phyloP scores from a whole-genome alignment of 2,888 invertebrate genomes.

The Tuberolachnus salignus region DNA sequence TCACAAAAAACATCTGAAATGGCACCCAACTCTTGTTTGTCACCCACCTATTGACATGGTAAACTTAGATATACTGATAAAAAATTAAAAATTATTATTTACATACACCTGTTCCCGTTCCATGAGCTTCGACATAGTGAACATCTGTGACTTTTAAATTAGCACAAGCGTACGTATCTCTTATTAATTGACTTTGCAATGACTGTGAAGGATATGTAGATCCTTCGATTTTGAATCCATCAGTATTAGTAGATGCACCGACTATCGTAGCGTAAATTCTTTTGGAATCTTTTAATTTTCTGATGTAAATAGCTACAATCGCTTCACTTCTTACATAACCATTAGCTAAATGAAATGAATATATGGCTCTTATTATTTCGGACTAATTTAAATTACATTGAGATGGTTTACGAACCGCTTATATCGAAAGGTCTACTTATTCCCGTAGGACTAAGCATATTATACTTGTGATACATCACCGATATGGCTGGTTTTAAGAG shows the following conservation, averaged over 20 bases:
- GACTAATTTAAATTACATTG: background rate
- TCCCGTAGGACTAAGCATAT: conserved; percentile 55
- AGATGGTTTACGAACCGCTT: conserved; percentile 12
- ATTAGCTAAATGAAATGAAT: conserved; percentile 46
- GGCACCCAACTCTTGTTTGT: conserved; percentile 87
- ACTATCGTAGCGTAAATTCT: conserved; percentile 57
- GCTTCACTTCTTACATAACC: conserved; percentile 58
- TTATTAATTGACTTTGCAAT: conserved; percentile 51
- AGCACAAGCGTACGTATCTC: conserved; percentile 49
- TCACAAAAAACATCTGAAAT: conserved; percentile 80
- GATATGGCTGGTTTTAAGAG: conserved; percentile 49
- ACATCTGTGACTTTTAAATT: conserved; percentile 45
- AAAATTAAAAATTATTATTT: background rate
- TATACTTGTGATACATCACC: conserved; percentile 50
- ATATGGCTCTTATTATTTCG: background rate
- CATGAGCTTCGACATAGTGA: conserved; percentile 57
- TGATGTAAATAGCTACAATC: conserved; percentile 56
- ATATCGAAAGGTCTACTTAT: conserved; percentile 55
- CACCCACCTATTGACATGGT: conserved; percentile 70
- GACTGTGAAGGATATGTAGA: conserved; percentile 53
- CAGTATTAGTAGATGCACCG: conserved; percentile 55
- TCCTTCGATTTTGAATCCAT: conserved; percentile 56
- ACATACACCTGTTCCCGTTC: conserved; percentile 57
- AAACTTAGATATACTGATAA: background rate
- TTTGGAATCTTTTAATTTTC: conserved; percentile 50